Evolutionary conservation across 2,797 vertebrate species (phyloP), one percentile per base, ranked within the genome.

Genomic region (Sparus aurata): DNA sequence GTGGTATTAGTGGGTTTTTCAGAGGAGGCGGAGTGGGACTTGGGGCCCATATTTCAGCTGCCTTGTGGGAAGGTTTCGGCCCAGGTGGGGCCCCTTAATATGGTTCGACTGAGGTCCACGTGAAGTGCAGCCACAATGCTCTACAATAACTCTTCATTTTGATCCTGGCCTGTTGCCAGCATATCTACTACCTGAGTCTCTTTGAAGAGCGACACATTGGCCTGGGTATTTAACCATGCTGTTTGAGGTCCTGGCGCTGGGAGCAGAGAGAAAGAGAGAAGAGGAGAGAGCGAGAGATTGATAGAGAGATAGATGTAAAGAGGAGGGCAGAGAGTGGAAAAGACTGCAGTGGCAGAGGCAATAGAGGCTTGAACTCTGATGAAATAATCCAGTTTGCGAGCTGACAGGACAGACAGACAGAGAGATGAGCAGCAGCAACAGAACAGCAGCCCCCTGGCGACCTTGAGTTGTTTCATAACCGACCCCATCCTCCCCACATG

Each of bases 121-220:
- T 84, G 80, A 94, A 94, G 89, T 87, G 87, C 90, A 88, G 87
- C 84, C 91, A 90, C 91, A 89, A 89, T 84, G 80, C 83, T 90
- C 90, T 85, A 92, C 92, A 94, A 94, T 94, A 95, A 95, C 91
- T 95, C 93, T 94, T 95, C 93, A 92, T 94, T 94, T 92, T 92
- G 88, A 92, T 90, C 88, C 77, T 96, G 95, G 95, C 91, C 91
- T 69, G 46, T 83, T 87, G 94, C 94, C 95, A 95, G 89, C 76
- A 84, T 71, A 90, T 92, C 93, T 94, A 93, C 94, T 95, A 95
- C 95, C 94, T 94, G 93, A 95, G 94, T 96, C 95, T 96, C 94
- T 95, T 95, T 95, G 95, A 95, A 95, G 94, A 94, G 94, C 92
- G 92, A 95, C 94, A 95, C 93, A 90, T 95, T 95, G 92, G 94